A percentile compares a stretch with the other conserved stretches of the same genome.
Conservation (phyloP, 2,113 vertebrate species). For the Thamnophis sirtalis region DNA sequence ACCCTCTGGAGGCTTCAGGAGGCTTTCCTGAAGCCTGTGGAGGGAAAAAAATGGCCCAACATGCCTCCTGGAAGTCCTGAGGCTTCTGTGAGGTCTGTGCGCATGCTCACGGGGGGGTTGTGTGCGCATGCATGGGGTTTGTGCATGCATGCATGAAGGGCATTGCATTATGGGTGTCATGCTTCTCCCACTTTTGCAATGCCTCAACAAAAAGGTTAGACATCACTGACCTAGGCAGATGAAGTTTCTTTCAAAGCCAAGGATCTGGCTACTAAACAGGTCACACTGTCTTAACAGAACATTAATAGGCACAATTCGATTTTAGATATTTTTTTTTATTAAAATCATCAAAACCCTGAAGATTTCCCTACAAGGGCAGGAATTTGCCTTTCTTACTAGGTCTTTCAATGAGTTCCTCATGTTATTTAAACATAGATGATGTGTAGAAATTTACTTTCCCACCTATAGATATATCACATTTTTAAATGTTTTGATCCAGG, state of each 20-base stretch:
- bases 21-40: too few relatives aligned
- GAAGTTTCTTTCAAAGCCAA: background rate
- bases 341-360: conserved; percentile 44
- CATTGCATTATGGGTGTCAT: too few relatives aligned
- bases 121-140: too few relatives aligned
- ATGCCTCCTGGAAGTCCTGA: too few relatives aligned
- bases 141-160: too few relatives aligned
- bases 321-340: conserved; percentile 8
- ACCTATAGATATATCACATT: background rate
- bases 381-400: background rate
- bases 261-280: background rate
- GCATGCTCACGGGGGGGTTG: too few relatives aligned
- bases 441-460: background rate
- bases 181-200: too few relatives aligned
- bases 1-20: too few relatives aligned
- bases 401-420: background rate
- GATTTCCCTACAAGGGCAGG: conserved; percentile 28
- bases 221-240: background rate
- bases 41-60: too few relatives aligned
- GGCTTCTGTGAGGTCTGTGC: too few relatives aligned
- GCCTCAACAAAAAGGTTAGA: too few relatives aligned
- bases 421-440: background rate
- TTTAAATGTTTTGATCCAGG: background rate
- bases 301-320: background rate
- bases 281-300: background rate